phyloP scores from a whole-genome alignment of 2,888 invertebrate genomes.

The Phyllotreta cruciferae region DNA sequence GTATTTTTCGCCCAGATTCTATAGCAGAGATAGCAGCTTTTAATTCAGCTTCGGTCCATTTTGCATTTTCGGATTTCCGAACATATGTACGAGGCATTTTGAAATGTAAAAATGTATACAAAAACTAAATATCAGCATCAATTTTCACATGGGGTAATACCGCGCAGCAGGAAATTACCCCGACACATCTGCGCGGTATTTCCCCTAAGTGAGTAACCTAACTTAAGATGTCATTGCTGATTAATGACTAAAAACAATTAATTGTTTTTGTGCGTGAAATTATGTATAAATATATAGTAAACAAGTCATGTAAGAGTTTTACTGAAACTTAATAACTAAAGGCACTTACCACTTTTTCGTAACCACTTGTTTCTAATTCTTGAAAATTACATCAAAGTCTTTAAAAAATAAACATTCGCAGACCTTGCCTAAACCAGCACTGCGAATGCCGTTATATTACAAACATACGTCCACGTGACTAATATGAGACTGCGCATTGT shows the following conservation, averaged over 20 bases:
- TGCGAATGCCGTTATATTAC: constrained; percentile 3
- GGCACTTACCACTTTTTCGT: background rate
- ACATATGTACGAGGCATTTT: constrained; percentile 11
- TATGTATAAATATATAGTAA: too few relatives aligned
- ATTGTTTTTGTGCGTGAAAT: constrained; percentile 4
- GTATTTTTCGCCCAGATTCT: constrained; percentile 5
- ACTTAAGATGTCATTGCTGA: background rate
- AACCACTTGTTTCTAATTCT: too few relatives aligned
- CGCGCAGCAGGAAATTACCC: constrained; percentile 1
- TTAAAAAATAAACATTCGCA: constrained; percentile 1
- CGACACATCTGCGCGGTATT: constrained; percentile 1
- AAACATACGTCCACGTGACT: background rate
- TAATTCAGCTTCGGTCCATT: constrained; percentile 12
- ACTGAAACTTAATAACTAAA: too few relatives aligned
- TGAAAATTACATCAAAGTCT: constrained; percentile 2
- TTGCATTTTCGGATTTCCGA: constrained; percentile 5
- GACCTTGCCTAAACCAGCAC: constrained; percentile 7
- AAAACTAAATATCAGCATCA: too few relatives aligned
- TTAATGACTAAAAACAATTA: constrained; percentile 3
- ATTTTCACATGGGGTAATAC: constrained; percentile 1
- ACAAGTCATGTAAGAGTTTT: too few relatives aligned
- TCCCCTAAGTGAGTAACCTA: constrained; percentile 1
- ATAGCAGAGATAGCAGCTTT: constrained; percentile 10
- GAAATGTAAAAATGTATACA: constrained; percentile 13
- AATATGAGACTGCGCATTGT: too few relatives aligned